Evolutionary conservation across 2,113 vertebrate genomes (phyloP).

Genomic region (Cavia porcellus): DNA sequence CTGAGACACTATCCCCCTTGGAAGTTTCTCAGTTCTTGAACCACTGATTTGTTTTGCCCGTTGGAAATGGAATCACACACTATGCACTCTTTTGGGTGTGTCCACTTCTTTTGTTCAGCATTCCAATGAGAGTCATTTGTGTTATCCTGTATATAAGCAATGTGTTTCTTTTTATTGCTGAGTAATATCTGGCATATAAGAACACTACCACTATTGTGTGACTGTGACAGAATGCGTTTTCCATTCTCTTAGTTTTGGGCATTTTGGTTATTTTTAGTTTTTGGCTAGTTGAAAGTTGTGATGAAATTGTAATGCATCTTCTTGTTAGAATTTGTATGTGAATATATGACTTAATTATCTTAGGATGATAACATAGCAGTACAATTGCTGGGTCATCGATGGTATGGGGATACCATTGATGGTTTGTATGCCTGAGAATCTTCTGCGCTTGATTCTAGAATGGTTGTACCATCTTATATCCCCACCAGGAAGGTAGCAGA

Average conservation of each 20-base stretch:
- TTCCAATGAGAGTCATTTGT: neutral
- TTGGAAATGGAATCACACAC: neutral
- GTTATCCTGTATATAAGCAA: neutral
- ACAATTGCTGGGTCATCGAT: neutral
- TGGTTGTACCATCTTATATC: neutral
- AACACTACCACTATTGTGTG: neutral
- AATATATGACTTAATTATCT: neutral
- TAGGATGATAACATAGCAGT: neutral
- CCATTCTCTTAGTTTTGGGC: neutral
- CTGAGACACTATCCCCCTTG: neutral
- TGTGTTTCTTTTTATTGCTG: neutral
- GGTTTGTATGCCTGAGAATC: neutral
- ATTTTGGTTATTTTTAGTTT: slow-evolving; percentile 6
- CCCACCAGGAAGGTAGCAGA: neutral
- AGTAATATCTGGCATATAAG: neutral
- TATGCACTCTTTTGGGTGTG: neutral
- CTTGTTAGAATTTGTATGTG: neutral
- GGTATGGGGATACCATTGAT: neutral
- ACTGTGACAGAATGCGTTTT: neutral
- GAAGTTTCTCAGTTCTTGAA: neutral
- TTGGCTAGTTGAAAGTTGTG: neutral
- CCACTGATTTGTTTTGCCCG: neutral
- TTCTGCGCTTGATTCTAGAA: neutral
- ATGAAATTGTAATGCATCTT: neutral
- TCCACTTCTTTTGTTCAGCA: neutral